A percentile compares a stretch with the other conserved stretches of the same genome.
phyloP scores from a whole-genome alignment of 2,113 vertebrate genomes.

The Apaloderma vittatum region DNA sequence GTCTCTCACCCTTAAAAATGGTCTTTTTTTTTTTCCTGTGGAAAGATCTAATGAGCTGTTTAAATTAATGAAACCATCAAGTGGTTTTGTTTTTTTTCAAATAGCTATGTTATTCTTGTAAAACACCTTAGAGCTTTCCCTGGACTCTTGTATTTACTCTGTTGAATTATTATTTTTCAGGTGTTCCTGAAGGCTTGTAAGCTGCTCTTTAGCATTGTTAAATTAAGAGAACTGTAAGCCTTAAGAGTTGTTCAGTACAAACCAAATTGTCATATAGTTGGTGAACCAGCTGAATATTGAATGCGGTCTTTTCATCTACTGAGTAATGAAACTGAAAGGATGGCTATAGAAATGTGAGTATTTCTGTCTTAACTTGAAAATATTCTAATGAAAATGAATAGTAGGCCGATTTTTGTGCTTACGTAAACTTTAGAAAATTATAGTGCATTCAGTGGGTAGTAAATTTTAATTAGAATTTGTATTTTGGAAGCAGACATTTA shows the following conservation, averaged over 20 bases:
- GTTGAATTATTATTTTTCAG: background rate
- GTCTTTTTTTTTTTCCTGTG: background rate
- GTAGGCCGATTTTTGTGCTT: background rate
- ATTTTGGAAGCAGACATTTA: background rate
- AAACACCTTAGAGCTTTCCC: background rate
- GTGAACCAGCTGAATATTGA: background rate
- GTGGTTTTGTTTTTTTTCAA: background rate
- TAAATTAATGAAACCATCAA: background rate
- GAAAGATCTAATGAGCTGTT: background rate
- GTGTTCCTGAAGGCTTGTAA: background rate
- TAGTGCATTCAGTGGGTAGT: background rate
- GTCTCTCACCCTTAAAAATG: background rate
- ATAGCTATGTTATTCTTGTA: background rate
- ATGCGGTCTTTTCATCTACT: background rate
- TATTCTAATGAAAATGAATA: background rate
- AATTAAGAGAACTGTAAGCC: background rate
- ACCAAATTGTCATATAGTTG: background rate
- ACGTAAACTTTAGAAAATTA: background rate
- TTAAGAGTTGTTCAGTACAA: background rate
- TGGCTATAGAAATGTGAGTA: background rate
- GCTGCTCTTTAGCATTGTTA: background rate
- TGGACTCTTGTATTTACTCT: background rate
- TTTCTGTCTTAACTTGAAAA: background rate
- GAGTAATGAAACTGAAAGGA: background rate
- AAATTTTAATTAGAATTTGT: background rate